Evolutionary conservation across 37 sponge, comb jelly and placozoan species (phyloP).

Genomic region (Hexactinellida sp.): DNA sequence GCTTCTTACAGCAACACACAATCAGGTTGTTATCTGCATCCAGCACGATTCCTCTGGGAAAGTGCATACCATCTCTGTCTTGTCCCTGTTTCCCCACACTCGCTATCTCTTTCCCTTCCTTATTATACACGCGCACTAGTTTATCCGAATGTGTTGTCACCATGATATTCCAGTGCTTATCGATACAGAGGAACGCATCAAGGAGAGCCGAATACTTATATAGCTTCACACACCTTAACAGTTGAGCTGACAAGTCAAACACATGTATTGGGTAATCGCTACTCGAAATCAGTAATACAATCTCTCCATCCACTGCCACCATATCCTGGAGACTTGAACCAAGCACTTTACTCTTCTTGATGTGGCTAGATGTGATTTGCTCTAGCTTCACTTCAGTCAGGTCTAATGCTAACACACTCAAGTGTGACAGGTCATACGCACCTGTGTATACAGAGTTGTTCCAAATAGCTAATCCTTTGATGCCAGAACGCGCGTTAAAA

Average conservation of each 20-base stretch:
- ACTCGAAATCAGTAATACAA: not conserved
- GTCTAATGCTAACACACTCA: not conserved
- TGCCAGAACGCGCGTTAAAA: not conserved
- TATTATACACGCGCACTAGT: not conserved
- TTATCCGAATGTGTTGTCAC: not conserved
- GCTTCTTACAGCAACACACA: not conserved
- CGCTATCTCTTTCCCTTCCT: not conserved
- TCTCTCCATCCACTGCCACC: not conserved
- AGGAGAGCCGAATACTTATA: not conserved
- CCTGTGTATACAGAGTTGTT: not conserved
- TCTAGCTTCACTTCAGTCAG: not conserved
- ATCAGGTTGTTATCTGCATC: not conserved
- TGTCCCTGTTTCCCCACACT: not conserved
- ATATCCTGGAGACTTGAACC: not conserved
- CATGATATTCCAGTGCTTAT: not conserved
- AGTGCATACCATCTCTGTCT: not conserved
- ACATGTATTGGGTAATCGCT: not conserved
- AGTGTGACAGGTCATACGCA: not conserved
- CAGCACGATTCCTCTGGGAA: not conserved
- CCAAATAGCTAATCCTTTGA: not conserved
- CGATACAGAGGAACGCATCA: not conserved
- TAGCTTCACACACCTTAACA: not conserved
- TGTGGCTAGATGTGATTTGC: not conserved
- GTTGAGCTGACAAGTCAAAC: not conserved
- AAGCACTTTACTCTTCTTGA: not conserved